phyloP scores from a whole-genome alignment of 2,888 invertebrate species.

The Criorhina ranunculi region DNA sequence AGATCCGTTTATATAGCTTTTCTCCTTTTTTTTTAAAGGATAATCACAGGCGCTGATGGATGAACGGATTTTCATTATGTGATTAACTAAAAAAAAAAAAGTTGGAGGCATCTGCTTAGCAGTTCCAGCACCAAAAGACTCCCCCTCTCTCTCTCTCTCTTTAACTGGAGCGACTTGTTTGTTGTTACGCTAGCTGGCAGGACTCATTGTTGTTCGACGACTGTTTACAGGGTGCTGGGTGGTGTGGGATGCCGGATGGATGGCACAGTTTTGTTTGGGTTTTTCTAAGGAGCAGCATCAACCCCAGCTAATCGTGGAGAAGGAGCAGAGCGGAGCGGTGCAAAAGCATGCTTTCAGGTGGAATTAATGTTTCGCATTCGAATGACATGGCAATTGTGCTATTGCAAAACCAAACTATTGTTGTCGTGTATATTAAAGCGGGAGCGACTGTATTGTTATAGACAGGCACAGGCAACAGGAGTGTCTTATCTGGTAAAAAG shows the following conservation, averaged over 20 bases:
- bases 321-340: neutral
- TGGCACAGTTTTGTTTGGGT: conserved; percentile 49
- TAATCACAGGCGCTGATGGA: conserved; percentile 71
- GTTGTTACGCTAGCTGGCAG: conserved; percentile 53
- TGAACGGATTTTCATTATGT: conserved; percentile 74
- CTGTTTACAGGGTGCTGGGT: conserved; percentile 34
- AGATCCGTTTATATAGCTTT: conserved; percentile 1
- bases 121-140: neutral
- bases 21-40: conserved; percentile 43
- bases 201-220: conserved; percentile 63
- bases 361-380: conserved; percentile 74
- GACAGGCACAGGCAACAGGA: neutral
- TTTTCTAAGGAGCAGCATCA: neutral
- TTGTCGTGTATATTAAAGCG: conserved; percentile 62
- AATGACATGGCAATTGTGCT: conserved; percentile 75
- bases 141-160: neutral
- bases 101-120: conserved; percentile 45
- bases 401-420: conserved; percentile 68
- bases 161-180: conserved; percentile 47
- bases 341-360: conserved; percentile 71
- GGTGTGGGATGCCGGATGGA: neutral
- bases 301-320: neutral
- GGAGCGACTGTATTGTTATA: conserved; percentile 52
- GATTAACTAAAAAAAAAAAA: conserved; percentile 63
- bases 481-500: conserved; percentile 35